Conservation (phyloP, 2,888 invertebrate genomes). For the Pocota personata region DNA sequence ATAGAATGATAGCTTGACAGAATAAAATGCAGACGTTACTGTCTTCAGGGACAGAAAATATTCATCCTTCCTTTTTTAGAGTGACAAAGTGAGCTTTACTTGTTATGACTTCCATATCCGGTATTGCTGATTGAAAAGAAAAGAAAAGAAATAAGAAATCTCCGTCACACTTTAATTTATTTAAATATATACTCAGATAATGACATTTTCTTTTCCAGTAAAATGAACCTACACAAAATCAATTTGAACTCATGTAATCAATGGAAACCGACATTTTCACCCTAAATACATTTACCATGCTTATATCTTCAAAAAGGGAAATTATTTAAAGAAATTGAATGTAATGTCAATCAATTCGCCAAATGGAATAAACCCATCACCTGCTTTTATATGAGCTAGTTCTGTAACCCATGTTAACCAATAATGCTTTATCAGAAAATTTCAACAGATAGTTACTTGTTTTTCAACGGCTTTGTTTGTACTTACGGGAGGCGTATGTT, state of each 20-base stretch:
- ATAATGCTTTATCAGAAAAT: background rate
- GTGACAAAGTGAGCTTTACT: background rate
- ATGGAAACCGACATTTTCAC: background rate
- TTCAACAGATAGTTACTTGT: background rate
- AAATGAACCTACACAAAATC: background rate
- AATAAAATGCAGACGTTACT: background rate
- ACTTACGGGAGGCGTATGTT: too few relatives aligned
- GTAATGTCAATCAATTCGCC: background rate
- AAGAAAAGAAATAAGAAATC: background rate
- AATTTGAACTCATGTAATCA: background rate
- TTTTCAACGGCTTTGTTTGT: background rate
- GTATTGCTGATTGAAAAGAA: too few relatives aligned
- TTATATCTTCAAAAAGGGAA: background rate
- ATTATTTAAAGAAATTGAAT: background rate
- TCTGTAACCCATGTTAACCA: too few relatives aligned
- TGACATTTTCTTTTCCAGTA: background rate
- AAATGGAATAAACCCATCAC: background rate
- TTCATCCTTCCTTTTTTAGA: background rate
- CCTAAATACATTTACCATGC: background rate
- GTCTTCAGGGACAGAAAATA: background rate
- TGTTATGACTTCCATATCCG: background rate
- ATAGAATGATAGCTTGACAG: background rate
- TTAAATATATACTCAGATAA: too few relatives aligned
- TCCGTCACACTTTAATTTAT: background rate
- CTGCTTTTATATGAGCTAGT: too few relatives aligned